Conservation (phyloP, 2,797 vertebrate species). For the Orestias chungarensis region DNA sequence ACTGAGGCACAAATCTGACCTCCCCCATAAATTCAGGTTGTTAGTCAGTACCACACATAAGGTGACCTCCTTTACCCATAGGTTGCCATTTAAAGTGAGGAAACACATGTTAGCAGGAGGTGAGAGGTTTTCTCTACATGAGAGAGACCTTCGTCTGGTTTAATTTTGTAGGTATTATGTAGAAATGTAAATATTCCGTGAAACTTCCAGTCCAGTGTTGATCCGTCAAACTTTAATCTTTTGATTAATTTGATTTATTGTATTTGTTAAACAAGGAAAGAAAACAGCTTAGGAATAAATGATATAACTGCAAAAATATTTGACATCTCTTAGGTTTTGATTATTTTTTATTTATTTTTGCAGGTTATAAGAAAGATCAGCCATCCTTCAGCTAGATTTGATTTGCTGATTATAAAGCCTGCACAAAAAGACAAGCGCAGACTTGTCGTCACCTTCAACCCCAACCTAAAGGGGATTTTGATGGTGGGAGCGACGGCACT, state of each 20-base stretch:
- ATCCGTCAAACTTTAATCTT: too few relatives aligned
- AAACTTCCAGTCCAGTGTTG: too few relatives aligned
- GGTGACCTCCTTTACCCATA: conserved; percentile 2
- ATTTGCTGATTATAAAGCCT: conserved; percentile 22
- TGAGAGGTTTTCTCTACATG: conserved; percentile 31
- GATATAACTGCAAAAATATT: not conserved
- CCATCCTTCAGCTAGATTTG: conserved; percentile 13
- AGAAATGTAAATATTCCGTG: too few relatives aligned
- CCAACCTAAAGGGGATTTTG: conserved; percentile 29
- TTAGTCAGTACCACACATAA: conserved; percentile 24
- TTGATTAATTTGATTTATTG: too few relatives aligned
- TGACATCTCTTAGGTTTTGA: not conserved
- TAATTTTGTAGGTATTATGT: not conserved
- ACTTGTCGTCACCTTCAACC: conserved; percentile 36
- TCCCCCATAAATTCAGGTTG: conserved; percentile 8
- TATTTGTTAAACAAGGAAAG: not conserved
- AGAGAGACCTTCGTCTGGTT: conserved; percentile 12
- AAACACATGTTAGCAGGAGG: conserved; percentile 21
- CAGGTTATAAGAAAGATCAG: not conserved
- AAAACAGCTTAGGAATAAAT: not conserved
- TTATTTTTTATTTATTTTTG: not conserved
- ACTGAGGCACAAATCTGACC: conserved; percentile 25
- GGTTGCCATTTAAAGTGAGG: conserved; percentile 17
- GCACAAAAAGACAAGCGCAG: conserved; percentile 23
- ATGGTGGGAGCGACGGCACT: conserved; percentile 20